Evolutionary conservation across 2,888 invertebrate species (phyloP), one percentile per base, ranked within the genome.

Genomic region (Eustalomyia histrio): DNA sequence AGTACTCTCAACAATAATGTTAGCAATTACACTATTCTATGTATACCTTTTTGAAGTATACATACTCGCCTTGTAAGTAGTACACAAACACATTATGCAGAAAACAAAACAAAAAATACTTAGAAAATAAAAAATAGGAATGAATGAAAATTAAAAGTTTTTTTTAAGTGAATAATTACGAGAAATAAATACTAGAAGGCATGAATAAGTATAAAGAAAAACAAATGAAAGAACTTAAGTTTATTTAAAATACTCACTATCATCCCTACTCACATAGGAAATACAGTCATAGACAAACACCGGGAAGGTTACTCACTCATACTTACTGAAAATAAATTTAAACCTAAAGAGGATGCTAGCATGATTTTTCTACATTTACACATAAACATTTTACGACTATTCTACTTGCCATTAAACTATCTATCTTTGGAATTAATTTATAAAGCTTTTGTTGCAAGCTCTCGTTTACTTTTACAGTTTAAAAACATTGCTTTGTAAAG

Each of bases 161-260:
- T 60, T 60, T 52, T 52, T 61, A 71, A 71, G 71, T 71, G 71
- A 61, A 71, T 71, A 71, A 60, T 61, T 61, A 53, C n/a, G 35
- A 60, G n/a, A n/a, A 60, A 61, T 33, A 69, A 60, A 9, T 24
- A 52, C 33, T 60, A 35, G 29, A 52, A 60, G 50, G 50, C 29
- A 63, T 24, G 2, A 57, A n/a, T 29, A 14, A 7, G 18, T 0
- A 47, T 43, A 43, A 39, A 18, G 17, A 18, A 60, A 18, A 35
- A 39, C 8, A 63, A 63, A 24, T 24, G 12, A 17, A 61, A 16
- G 16, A 29, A 33, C 24, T n/a, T 17, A 12, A 50, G 29, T 64
- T 64, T 64, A 16, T 50, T 64, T 61, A 21, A 16, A 24, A 39
- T 10, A 18, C 43, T n/a, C 43, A 39, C 10, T 12, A 12, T 39